Evolutionary conservation across 2,888 invertebrate species (phyloP), one percentile per base, ranked within the genome.

Genomic region (Podotricha telesiphe): DNA sequence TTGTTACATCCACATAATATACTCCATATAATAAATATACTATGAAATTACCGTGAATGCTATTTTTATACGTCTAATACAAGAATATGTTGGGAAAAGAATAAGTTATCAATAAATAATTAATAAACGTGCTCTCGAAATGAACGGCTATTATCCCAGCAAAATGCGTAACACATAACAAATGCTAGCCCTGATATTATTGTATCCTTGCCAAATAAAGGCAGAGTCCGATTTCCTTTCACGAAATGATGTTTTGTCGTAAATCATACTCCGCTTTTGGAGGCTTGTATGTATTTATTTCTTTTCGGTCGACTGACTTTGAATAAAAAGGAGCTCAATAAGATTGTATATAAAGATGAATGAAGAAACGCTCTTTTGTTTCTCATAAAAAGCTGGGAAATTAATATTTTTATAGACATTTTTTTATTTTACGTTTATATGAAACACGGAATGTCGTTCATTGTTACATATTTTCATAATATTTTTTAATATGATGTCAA

Each of bases 251-350:
- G 78, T 79, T 78, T 73, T 75, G 77, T 82, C 81, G 79, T 86
- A 84, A 86, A 86, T 86, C 84, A 85, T 82, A 81, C 75, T 80
- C 77, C 77, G 61, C 40, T 65, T n/a, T 70, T 75, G 72, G 75
- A 76, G 74, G 78, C 64, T 69, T 45, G 51, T 79, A 76, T 80
- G 78, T 80, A 79, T 84, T 83, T 81, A 79, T 79, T 78, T 73
- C 71, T 71, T 77, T 75, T 69, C 77, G 77, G 76, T 75, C 68
- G 66, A 76, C 76, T 76, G 82, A 68, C 69, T 78, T 61, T 79
- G 80, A 83, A 84, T 82, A 76, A 76, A 70, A 67, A 63, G 75
- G 74, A 69, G 67, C 62, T 74, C 76, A 76, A 79, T 76, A 74
- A 69, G 58, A 70, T 67, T 65, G 58, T 53, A 55, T 75, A 73